Conservation (phyloP, 2,113 vertebrate genomes). For the Electrona antarctica region DNA sequence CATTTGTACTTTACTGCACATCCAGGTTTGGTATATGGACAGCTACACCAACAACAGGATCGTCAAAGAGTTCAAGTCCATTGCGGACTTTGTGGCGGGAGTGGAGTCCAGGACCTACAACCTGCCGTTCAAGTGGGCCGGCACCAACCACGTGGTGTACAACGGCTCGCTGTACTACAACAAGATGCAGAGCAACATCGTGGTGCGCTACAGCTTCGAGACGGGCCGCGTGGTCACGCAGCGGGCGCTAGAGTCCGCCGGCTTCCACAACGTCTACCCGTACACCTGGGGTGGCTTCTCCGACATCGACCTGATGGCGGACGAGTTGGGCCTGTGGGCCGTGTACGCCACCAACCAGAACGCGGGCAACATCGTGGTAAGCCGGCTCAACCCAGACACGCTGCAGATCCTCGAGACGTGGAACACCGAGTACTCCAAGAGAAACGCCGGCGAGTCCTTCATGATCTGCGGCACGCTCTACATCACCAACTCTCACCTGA, state of each 20-base stretch:
- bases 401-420: conserved; percentile 92
- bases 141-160: conserved; percentile 97
- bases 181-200: conserved; percentile 98
- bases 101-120: conserved; percentile 94
- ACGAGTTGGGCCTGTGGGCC: conserved; percentile 96
- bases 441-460: conserved; percentile 97
- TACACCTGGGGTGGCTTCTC: conserved; percentile 99
- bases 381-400: conserved; percentile 90
- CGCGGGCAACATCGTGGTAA: conserved; percentile 96
- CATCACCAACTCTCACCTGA: conserved; percentile 97
- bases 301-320: conserved; percentile 98
- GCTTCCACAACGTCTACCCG: conserved; percentile 97
- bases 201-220: conserved; percentile 95
- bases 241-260: conserved; percentile 91
- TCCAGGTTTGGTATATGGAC: conserved; percentile 98
- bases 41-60: conserved; percentile 98
- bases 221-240: conserved; percentile 90
- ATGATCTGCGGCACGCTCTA: conserved; percentile 99
- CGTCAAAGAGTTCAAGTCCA: conserved; percentile 93
- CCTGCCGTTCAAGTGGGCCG: conserved; percentile 98
- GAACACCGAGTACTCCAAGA: conserved; percentile 97
- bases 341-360: conserved; percentile 98
- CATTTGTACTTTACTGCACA: neutral
- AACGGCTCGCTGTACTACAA: conserved; percentile 98
- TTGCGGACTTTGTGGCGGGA: conserved; percentile 91